These are phyloP conservation scores for Cetonia aurata DNA, from an alignment of 2,888 invertebrate species.

Conservation along the genomic window DNA sequence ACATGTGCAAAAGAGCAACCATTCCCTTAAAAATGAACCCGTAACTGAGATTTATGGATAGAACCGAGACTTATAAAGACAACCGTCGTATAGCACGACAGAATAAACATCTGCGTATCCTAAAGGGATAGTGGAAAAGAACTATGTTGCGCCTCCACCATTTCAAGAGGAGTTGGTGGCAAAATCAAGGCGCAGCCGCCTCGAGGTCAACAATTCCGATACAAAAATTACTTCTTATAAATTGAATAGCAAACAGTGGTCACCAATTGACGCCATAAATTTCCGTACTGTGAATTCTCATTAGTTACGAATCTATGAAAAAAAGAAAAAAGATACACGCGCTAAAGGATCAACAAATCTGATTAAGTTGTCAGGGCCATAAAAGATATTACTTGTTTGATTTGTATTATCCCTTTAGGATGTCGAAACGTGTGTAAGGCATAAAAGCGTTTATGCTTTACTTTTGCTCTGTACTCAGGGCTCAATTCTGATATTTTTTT, in stretches of 20 bases:
- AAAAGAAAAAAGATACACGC: slow-evolving; percentile 35
- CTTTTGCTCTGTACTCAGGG: not conserved
- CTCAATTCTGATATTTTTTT: too few relatives aligned
- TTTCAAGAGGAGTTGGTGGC: slow-evolving; percentile 51
- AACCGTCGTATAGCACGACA: not conserved
- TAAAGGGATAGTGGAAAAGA: slow-evolving; percentile 53
- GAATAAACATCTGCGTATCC: slow-evolving; percentile 38
- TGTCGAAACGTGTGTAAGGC: slow-evolving; percentile 4
- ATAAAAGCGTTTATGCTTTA: slow-evolving; percentile 16
- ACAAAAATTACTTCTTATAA: slow-evolving; percentile 58
- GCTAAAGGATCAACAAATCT: slow-evolving; percentile 41
- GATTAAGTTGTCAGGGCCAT: slow-evolving; percentile 40
- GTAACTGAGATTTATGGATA: slow-evolving; percentile 17
- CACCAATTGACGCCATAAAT: slow-evolving; percentile 61
- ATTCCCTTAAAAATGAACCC: slow-evolving; percentile 22
- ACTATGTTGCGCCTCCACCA: slow-evolving; percentile 54
- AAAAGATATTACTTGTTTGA: slow-evolving; percentile 36
- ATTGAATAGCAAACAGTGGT: slow-evolving; percentile 62
- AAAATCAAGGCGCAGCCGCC: slow-evolving; percentile 56
- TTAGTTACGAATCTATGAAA: slow-evolving; percentile 55
- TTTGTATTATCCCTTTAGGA: slow-evolving; percentile 17
- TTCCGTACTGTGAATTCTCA: slow-evolving; percentile 49
- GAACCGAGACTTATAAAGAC: slow-evolving; percentile 18
- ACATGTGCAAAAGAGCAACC: slow-evolving; percentile 52
- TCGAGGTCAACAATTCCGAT: slow-evolving; percentile 49